Base-by-base conservation (phyloP, 2,797 vertebrate species). In the Lateolabrax maculatus region DNA sequence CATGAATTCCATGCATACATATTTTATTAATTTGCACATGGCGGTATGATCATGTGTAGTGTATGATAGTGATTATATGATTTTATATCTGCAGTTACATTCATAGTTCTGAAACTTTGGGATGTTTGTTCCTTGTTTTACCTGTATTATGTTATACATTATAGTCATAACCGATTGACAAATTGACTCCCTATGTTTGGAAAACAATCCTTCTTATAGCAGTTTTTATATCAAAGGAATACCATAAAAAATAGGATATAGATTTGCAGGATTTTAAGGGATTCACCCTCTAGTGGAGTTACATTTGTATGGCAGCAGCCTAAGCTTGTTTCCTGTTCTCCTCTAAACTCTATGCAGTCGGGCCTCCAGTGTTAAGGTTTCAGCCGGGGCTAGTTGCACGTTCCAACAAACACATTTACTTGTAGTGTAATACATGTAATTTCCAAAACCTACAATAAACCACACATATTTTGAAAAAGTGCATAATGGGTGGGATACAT, bases 71-170 rank as follows among this genome's bases (percentile, higher is more conserved):
- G n/a, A 36, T 63, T 21, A 61, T 7, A 19, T 36, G 29, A 36
- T 39, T 25, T 29, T 5, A 39, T 36, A 0, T 3, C 13, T 73
- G 58, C 9, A 36, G 61, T 69, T 77, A 77, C 64, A 85, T 44
- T 87, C 84, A 16, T 48, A 23, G 44, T 21, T 58, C n/a, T 29
- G 43, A 67, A 64, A 70, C 70, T 53, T 77, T 71, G 46, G 67
- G 65, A 61, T 25, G 3, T 25, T 60, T 25, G 27, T 19, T 67
- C 10, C 21, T 63, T 44, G 19, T 0, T 79, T 31, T 62, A 21
- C 19, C 16, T 25, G n/a, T n/a, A n/a, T 63, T 2, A 25, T 58
- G 36, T 55, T 41, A n/a, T 4, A 62, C 9, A 56, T 46, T 36
- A 25, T 34, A 51, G 9, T 19, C 53, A 16, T 36, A 55, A 65